These are phyloP conservation scores for Meteorus sp. DNA, from an alignment of 1,140 invertebrate species.

Conservation along the genomic window DNA sequence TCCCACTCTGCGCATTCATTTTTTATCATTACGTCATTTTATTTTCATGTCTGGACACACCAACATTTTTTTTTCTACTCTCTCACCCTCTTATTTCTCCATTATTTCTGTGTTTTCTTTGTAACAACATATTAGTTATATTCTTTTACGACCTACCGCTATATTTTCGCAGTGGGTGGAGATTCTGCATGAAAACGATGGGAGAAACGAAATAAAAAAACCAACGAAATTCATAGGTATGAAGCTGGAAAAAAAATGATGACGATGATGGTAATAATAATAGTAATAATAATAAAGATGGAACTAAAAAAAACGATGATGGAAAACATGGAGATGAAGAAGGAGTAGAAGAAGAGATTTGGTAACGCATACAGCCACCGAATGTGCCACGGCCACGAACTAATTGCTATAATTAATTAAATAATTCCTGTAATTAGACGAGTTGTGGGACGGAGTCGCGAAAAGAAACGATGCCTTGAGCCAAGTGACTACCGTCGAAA, in stretches of 20 bases:
- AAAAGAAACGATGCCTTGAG: slow-evolving; percentile 17
- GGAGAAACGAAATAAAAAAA: neutral
- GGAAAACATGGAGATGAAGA: slow-evolving; percentile 18
- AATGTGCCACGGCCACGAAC: slow-evolving; percentile 32
- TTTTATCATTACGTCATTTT: slow-evolving; percentile 1
- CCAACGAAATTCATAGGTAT: too few relatives aligned
- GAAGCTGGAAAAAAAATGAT: slow-evolving; percentile 35
- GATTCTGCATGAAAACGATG: too few relatives aligned
- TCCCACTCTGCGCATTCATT: too few relatives aligned
- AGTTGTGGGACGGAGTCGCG: slow-evolving; percentile 17
- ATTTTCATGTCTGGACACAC: slow-evolving; percentile 7
- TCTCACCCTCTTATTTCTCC: neutral
- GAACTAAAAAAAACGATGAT: slow-evolving; percentile 24
- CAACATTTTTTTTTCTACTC: neutral
- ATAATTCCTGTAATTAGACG: slow-evolving; percentile 43
- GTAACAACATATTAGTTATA: slow-evolving; percentile 24
- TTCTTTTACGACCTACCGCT: too few relatives aligned
- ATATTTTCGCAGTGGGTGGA: neutral
- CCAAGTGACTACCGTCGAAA: neutral
- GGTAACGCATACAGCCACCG: slow-evolving; percentile 25
- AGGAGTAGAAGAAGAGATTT: neutral
- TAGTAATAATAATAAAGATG: slow-evolving; percentile 26
- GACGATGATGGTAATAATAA: too few relatives aligned
- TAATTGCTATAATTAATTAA: slow-evolving; percentile 46
- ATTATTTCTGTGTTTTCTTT: slow-evolving; percentile 14